Conservation (phyloP, 1,140 invertebrate species). For the Xylocopa sonorina region DNA sequence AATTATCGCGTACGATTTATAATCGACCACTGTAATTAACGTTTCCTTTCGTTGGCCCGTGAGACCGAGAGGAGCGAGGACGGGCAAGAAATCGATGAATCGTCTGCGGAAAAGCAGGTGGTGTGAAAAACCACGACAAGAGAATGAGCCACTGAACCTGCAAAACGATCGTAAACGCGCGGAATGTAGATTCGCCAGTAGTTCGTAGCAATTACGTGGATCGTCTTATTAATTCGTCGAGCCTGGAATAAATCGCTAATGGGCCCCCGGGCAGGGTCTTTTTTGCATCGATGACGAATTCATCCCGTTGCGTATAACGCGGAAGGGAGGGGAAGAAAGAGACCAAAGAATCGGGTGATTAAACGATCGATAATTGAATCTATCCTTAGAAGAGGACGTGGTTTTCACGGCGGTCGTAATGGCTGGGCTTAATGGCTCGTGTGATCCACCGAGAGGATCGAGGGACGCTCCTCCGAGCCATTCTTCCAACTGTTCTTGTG, state of each 20-base stretch:
- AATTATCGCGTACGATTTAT: too few species aligned
- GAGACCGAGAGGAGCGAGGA: too few species aligned
- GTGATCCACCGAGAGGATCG: not conserved
- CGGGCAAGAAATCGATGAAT: too few species aligned
- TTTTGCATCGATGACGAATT: not conserved
- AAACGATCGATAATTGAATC: conserved; percentile 23
- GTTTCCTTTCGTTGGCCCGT: too few species aligned
- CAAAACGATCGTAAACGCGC: not conserved
- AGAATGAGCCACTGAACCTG: conserved; percentile 9
- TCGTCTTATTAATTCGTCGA: conserved; percentile 18
- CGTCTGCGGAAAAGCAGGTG: not conserved
- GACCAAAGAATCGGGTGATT: not conserved
- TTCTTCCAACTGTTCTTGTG: not conserved
- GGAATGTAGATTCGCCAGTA: not conserved
- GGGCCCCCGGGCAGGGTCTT: not conserved
- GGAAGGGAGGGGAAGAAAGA: too few species aligned
- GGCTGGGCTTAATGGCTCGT: not conserved
- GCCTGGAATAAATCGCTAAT: conserved; percentile 28
- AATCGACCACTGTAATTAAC: too few species aligned
- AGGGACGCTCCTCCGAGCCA: not conserved
- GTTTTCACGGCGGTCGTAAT: not conserved
- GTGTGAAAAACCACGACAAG: conserved; percentile 14
- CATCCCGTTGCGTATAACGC: not conserved
- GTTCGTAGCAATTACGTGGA: not conserved
- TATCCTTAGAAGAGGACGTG: not conserved